Evolutionary conservation across 1,140 invertebrate species (phyloP).

Genomic region (Acromyrmex echinatior): DNA sequence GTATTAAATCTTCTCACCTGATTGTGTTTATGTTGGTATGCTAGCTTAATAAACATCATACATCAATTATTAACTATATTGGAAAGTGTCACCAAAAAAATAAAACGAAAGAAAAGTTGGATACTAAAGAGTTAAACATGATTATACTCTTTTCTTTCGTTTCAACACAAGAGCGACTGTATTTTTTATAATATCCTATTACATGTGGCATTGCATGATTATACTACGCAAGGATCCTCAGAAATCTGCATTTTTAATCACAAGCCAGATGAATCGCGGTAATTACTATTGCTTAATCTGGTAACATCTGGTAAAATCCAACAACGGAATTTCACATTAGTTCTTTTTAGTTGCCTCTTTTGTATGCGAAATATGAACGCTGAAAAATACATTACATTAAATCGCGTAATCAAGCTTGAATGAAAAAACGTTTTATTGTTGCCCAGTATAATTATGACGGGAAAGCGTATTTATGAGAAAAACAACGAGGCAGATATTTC

Average conservation of each 20-base stretch:
- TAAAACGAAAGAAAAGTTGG: too few relatives aligned
- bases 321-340: not conserved
- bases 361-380: not conserved
- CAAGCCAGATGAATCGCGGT: not conserved
- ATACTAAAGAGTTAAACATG: too few relatives aligned
- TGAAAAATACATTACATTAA: conserved; percentile 57
- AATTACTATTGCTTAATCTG: conserved; percentile 7
- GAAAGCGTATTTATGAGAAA: conserved; percentile 58
- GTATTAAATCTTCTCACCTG: too few relatives aligned
- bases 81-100: too few relatives aligned
- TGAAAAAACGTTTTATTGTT: conserved; percentile 51
- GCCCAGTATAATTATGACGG: conserved; percentile 44
- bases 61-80: not conserved
- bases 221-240: not conserved
- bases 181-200: not conserved
- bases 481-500: conserved; percentile 56
- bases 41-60: too few relatives aligned
- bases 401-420: conserved; percentile 51
- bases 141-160: not conserved
- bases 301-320: not conserved
- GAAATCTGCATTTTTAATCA: not conserved
- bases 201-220: not conserved
- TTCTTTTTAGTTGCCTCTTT: not conserved
- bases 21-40: too few relatives aligned
- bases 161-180: not conserved